These are phyloP conservation scores for Bostrychus sinensis DNA, from an alignment of 2,113 vertebrate genomes.

Conservation along the genomic window DNA sequence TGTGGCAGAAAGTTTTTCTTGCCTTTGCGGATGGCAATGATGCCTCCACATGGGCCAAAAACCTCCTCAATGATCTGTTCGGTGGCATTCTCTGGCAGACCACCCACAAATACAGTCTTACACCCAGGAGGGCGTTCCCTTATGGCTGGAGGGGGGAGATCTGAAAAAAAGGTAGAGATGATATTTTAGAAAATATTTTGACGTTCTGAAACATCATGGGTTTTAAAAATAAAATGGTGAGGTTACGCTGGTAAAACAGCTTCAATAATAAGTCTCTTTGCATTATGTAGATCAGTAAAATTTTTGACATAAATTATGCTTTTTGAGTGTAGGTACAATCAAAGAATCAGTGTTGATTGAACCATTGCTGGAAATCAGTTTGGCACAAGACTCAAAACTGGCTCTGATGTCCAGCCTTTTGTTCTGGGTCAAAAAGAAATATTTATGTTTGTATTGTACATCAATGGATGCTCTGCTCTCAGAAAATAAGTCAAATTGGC, in stretches of 20 bases:
- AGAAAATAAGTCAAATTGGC: constrained; percentile 1
- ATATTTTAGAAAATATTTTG: no score
- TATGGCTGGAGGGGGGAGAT: constrained; percentile 91
- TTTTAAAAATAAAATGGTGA: neutral
- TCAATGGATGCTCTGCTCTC: neutral
- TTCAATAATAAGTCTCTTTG: no score
- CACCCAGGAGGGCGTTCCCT: constrained; percentile 94
- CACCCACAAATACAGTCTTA: constrained; percentile 96
- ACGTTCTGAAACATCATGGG: neutral
- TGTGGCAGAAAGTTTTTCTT: constrained; percentile 98
- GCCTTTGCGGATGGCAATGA: constrained; percentile 93
- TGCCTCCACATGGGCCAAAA: constrained; percentile 94
- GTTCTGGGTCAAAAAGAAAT: constrained; percentile 17
- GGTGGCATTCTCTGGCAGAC: constrained; percentile 89
- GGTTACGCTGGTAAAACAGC: neutral
- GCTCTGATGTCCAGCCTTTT: constrained; percentile 6
- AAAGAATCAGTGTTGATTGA: constrained; percentile 11
- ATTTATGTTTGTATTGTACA: neutral
- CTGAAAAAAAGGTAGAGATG: constrained; percentile 72
- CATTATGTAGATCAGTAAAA: no score
- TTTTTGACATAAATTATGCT: constrained; percentile 22
- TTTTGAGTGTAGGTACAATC: constrained; percentile 8
- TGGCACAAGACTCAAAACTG: constrained; percentile 1
- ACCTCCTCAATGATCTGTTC: constrained; percentile 95
- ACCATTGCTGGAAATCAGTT: constrained; percentile 9